Evolutionary conservation across 2,113 vertebrate species (phyloP).

Genomic region (Petrocephalus zakoni): DNA sequence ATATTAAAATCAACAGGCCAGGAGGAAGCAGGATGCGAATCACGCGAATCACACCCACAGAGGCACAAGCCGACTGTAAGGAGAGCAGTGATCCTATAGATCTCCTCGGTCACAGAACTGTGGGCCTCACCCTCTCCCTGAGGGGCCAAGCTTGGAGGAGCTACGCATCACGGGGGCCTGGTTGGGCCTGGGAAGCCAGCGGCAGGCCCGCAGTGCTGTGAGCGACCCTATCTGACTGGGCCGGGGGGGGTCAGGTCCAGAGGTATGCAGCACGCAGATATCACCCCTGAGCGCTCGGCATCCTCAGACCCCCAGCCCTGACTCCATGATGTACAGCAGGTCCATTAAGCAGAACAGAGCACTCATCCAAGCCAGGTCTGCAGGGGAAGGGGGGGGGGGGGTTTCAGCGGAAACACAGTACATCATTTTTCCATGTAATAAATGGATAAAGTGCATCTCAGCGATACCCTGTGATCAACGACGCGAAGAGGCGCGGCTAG

Average conservation of each 20-base stretch:
- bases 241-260: not conserved
- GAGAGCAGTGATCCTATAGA: not conserved
- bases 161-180: not conserved
- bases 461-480: conserved; percentile 25
- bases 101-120: not conserved
- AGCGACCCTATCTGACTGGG: not conserved
- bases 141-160: not conserved
- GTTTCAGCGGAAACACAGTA: not conserved
- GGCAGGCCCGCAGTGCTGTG: too few species aligned
- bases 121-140: not conserved
- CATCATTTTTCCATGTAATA: conserved; percentile 17
- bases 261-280: too few species aligned
- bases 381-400: conserved; percentile 21
- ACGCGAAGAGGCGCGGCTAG: conserved; percentile 18
- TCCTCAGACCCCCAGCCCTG: not conserved
- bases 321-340: not conserved
- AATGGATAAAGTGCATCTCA: conserved; percentile 23
- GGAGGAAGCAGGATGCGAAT: not conserved
- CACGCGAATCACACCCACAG: not conserved
- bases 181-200: not conserved
- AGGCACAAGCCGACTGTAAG: not conserved
- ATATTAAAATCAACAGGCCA: not conserved
- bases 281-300: not conserved
- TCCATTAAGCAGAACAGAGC: conserved; percentile 31
- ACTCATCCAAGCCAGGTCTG: not conserved